Evolutionary conservation across 2,797 vertebrate species (phyloP), one percentile per base, ranked within the genome.

Genomic region (Paguma larvata): DNA sequence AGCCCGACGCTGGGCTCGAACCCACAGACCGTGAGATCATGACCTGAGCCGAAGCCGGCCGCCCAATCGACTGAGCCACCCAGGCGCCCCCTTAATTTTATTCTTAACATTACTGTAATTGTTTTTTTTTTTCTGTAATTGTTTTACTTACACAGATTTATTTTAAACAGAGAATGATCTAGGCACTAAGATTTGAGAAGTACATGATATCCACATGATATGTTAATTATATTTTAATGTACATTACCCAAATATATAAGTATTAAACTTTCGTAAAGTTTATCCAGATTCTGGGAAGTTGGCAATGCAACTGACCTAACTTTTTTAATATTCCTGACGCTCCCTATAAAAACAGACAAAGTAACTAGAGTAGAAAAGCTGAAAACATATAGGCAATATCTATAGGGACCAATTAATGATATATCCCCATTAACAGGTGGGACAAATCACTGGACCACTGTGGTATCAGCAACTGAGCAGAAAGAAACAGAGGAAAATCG

Each of bases 261-360:
- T 79, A 73, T 56, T 67, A 72, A 0, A 51, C 72, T 96, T 95
- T 93, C 84, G 10, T 89, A 68, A 95, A 80, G 5, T 89, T 93
- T 63, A 12, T 89, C 44, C 53, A 62, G 30, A 85, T 77, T 89
- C 63, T 84, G 44, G 11, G 34, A 91, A 48, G 56, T 34, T 79
- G n/a, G 65, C n/a, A 85, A 59, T 67, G 73, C 7, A 88, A 73
- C 16, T 15, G 23, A 19, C 41, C 56, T 38, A 44, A 46, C 23
- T 77, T 94, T 90, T 67, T 44, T 2, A 92, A 41, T 94, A 83
- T 73, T 30, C 16, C 79, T 72, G 80, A 83, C 67, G 62, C 18
- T 11, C 9, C 41, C 27, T 46, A 48, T 53, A 34, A 53, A 75
- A 78, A 68, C n/a, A 34, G 34, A 80, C 0, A 65, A n/a, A n/a